Evolutionary conservation across 2,888 invertebrate species (phyloP).

Genomic region (Epirrita christyi): DNA sequence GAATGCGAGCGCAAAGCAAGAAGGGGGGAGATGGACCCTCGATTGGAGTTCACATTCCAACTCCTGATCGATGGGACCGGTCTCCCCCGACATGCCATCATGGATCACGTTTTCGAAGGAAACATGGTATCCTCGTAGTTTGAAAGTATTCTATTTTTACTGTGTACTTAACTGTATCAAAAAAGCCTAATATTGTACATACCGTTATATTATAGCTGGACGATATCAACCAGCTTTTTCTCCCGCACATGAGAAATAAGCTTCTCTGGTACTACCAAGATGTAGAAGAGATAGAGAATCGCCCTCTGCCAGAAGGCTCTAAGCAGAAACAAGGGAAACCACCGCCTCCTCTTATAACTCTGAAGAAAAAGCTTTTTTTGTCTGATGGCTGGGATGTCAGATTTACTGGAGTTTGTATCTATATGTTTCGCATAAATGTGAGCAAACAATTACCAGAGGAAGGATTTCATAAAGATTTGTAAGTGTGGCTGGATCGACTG

Average conservation of each 20-base stretch:
- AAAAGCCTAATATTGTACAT: not conserved
- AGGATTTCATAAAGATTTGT: constrained; percentile 95
- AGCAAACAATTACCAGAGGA: constrained; percentile 95
- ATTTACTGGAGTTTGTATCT: constrained; percentile 93
- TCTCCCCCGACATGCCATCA: constrained; percentile 92
- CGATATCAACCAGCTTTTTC: constrained; percentile 94
- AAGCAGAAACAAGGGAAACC: constrained; percentile 80
- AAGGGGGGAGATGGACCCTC: constrained; percentile 96
- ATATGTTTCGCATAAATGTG: constrained; percentile 93
- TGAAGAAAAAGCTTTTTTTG: constrained; percentile 91
- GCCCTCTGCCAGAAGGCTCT: constrained; percentile 73
- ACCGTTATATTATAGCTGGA: constrained; percentile 85
- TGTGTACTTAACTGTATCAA: not conserved
- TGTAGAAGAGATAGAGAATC: constrained; percentile 88
- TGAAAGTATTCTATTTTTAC: not conserved
- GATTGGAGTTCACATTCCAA: constrained; percentile 95
- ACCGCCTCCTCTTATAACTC: constrained; percentile 69
- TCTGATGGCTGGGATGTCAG: constrained; percentile 94
- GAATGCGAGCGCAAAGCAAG: constrained; percentile 96
- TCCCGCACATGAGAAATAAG: constrained; percentile 93
- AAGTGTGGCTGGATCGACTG: constrained; percentile 52
- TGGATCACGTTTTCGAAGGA: constrained; percentile 96
- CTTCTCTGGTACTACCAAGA: constrained; percentile 96
- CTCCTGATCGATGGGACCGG: constrained; percentile 93
- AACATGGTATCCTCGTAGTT: constrained; percentile 87